Evolutionary conservation across 1,140 invertebrate species (phyloP).

Genomic region (Habropoda laboriosa): DNA sequence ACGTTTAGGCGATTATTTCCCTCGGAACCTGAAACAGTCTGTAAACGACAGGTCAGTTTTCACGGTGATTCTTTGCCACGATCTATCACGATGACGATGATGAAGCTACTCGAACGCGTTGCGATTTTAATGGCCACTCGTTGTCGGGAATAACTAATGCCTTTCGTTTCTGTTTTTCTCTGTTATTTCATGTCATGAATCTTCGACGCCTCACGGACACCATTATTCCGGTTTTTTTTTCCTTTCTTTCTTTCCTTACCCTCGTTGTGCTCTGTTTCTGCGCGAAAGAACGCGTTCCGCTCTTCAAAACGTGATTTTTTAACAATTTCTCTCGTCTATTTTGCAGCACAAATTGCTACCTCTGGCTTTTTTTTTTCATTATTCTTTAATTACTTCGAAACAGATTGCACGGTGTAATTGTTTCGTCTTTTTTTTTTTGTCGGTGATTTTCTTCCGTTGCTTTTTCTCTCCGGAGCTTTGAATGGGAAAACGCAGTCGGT

Average conservation of each 20-base stretch:
- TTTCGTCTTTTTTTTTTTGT: not conserved
- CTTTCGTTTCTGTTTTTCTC: conserved; percentile 29
- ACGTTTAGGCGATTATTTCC: not conserved
- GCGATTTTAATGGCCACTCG: conserved; percentile 38
- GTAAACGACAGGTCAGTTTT: conserved; percentile 14
- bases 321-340: not conserved
- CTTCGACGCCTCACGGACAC: not conserved
- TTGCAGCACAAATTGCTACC: no score
- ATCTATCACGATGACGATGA: conserved; percentile 40
- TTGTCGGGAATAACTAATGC: conserved; percentile 37
- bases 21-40: not conserved
- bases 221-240: not conserved
- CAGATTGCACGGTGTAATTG: no score
- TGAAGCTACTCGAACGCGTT: conserved; percentile 14
- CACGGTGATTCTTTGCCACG: conserved; percentile 4
- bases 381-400: no score
- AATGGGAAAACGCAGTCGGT: not conserved
- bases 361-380: no score
- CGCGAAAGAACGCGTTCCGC: no score
- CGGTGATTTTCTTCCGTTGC: no score
- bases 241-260: not conserved
- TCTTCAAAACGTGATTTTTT: no score
- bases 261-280: not conserved
- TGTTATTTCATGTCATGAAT: conserved; percentile 13
- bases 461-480: no score